Percentiles rank a stretch among this genome's conserved stretches.
Conservation (phyloP, 2,113 vertebrate genomes). For the Muntiacus reevesi region DNA sequence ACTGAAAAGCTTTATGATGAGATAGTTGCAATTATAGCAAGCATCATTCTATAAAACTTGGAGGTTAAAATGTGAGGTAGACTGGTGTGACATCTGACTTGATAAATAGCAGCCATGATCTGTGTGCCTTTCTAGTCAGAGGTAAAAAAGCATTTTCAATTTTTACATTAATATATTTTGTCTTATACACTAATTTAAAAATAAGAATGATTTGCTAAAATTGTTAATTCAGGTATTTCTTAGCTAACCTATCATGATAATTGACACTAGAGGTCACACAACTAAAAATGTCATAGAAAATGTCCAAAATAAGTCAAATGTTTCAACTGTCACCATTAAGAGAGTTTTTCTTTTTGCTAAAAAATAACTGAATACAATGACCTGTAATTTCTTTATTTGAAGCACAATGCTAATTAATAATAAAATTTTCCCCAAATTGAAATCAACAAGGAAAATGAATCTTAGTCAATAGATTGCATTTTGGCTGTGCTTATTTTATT, state of each 20-base stretch:
- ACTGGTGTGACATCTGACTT: conserved; percentile 20
- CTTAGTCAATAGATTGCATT: not conserved
- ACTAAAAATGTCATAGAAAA: not conserved
- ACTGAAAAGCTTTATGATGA: conserved; percentile 8
- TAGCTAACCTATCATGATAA: not conserved
- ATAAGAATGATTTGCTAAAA: not conserved
- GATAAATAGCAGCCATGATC: conserved; percentile 15
- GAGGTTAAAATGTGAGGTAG: not conserved
- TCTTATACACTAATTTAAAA: conserved; percentile 36
- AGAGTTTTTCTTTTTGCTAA: not conserved
- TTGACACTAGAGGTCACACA: not conserved
- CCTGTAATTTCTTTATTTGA: not conserved
- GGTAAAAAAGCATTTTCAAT: conserved; percentile 27
- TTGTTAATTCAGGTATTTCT: not conserved
- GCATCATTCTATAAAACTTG: not conserved
- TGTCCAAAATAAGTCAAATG: not conserved
- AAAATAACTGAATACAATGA: not conserved
- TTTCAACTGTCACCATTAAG: not conserved
- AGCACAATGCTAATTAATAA: not conserved
- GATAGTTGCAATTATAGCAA: conserved; percentile 3
- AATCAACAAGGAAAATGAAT: not conserved
- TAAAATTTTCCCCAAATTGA: not conserved
- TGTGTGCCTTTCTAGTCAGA: not conserved
- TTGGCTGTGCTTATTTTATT: not conserved
- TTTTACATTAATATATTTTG: conserved; percentile 25